Percentiles rank a stretch among this genome's conserved stretches.
phyloP scores from a whole-genome alignment of 2,888 invertebrate species.

The Aleiodes leptofemur region DNA sequence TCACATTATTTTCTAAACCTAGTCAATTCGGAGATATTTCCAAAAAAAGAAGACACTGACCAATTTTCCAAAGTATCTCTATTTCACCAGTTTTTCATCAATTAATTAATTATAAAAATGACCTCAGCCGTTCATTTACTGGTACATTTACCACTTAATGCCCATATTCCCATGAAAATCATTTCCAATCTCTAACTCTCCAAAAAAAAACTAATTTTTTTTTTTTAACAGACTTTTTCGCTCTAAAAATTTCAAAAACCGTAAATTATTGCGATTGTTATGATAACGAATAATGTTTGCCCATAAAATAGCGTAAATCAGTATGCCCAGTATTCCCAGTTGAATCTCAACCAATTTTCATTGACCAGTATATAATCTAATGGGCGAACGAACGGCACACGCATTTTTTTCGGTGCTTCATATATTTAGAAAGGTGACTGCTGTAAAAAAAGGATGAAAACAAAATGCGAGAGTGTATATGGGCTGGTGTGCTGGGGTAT shows the following conservation, averaged over 20 bases:
- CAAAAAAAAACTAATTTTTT: too few relatives aligned
- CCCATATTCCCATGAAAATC: too few relatives aligned
- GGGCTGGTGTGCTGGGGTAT: slow-evolving; percentile 55
- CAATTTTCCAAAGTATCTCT: too few relatives aligned
- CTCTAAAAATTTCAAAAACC: background rate
- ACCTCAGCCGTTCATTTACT: too few relatives aligned
- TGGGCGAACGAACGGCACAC: background rate
- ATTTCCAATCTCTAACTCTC: too few relatives aligned
- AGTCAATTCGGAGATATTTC: too few relatives aligned
- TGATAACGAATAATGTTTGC: slow-evolving; percentile 1
- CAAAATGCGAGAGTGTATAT: slow-evolving; percentile 59
- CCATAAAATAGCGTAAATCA: slow-evolving; percentile 13
- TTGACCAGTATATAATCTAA: slow-evolving; percentile 24
- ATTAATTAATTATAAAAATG: too few relatives aligned
- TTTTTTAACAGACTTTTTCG: too few relatives aligned
- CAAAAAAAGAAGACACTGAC: too few relatives aligned
- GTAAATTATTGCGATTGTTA: slow-evolving; percentile 1
- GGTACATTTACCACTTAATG: too few relatives aligned
- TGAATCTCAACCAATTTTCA: slow-evolving; percentile 7
- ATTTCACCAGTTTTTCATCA: too few relatives aligned
- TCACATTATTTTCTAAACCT: too few relatives aligned
- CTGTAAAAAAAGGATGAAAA: slow-evolving; percentile 25
- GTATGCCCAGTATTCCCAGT: background rate
- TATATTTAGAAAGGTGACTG: slow-evolving; percentile 42
- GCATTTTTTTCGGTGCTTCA: slow-evolving; percentile 14